These are phyloP conservation scores for Picus viridis DNA, from an alignment of 2,797 vertebrate genomes.

Conservation along the genomic window DNA sequence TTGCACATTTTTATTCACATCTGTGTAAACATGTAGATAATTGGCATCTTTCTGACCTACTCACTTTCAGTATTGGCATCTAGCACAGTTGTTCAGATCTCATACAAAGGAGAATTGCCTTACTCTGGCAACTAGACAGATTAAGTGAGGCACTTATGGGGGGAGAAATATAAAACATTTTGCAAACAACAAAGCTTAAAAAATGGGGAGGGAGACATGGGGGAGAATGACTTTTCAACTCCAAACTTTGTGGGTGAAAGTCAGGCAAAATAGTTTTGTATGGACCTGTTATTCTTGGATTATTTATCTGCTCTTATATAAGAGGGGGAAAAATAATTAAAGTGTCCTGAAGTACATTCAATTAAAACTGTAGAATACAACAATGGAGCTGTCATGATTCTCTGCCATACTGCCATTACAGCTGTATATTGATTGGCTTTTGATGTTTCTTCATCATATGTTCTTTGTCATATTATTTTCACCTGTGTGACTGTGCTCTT, in stretches of 20 bases:
- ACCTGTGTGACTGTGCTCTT: neutral
- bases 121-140: neutral
- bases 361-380: neutral
- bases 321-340: too few species aligned
- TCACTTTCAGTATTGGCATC: neutral
- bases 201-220: fast-evolving
- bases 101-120: neutral
- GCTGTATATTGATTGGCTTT: neutral
- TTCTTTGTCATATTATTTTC: neutral
- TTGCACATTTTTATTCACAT: constrained; percentile 34
- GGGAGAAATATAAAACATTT: neutral
- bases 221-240: neutral
- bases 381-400: neutral
- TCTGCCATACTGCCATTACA: neutral
- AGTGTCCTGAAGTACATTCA: neutral
- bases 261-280: neutral
- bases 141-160: neutral
- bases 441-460: neutral
- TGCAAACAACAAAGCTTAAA: neutral
- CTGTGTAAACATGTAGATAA: constrained; percentile 50
- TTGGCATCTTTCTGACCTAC: neutral
- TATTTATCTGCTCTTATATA: neutral
- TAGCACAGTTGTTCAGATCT: neutral
- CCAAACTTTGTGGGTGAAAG: neutral
- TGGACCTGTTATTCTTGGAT: neutral